Percentiles rank a stretch among this genome's conserved stretches.
phyloP scores from a whole-genome alignment of 2,113 vertebrate genomes.

The Centropus bengalensis region DNA sequence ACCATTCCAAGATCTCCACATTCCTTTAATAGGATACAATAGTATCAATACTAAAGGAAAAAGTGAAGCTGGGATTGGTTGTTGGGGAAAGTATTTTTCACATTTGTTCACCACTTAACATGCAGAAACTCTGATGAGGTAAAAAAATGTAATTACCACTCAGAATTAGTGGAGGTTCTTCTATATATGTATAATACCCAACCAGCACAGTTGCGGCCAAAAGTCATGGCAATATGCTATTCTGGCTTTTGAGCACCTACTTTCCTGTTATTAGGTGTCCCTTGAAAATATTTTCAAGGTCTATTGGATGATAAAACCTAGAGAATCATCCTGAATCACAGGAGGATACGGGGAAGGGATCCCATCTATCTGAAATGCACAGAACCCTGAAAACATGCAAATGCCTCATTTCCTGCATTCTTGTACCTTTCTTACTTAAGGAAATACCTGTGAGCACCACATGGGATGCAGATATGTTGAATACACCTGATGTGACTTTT shows the following conservation, averaged over 20 bases:
- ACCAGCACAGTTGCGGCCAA: not conserved
- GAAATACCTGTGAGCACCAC: not conserved
- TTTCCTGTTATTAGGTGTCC: not conserved
- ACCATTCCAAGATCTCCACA: not conserved
- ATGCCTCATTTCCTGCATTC: not conserved
- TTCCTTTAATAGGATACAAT: not conserved
- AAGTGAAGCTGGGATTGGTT: not conserved
- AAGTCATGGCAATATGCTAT: not conserved
- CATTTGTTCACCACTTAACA: not conserved
- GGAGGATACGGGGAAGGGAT: not conserved
- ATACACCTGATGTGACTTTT: not conserved
- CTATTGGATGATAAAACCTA: not conserved
- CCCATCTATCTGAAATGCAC: not conserved
- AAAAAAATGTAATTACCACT: not conserved
- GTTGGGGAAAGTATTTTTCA: not conserved
- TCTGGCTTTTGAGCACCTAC: not conserved
- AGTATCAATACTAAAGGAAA: not conserved
- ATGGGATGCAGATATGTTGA: not conserved
- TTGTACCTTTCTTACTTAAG: not conserved
- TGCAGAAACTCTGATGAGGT: not conserved
- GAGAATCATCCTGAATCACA: not conserved
- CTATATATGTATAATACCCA: not conserved
- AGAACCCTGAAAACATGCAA: not conserved
- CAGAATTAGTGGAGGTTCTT: not conserved
- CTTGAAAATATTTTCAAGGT: not conserved